These are phyloP conservation scores for Penaeus chinensis DNA, from an alignment of 1,140 invertebrate genomes.

Conservation along the genomic window DNA sequence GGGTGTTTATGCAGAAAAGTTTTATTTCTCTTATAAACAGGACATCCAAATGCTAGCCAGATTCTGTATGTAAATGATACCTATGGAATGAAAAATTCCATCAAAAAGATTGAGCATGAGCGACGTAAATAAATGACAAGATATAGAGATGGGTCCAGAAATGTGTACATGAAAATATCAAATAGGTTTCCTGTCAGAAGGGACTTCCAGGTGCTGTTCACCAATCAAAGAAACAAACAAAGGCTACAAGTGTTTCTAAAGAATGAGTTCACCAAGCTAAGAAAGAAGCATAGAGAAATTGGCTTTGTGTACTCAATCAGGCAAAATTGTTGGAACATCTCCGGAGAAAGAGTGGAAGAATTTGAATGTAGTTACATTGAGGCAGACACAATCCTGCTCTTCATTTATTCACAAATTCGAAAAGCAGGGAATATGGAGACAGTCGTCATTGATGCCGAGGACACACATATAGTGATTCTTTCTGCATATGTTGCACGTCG, in stretches of 20 bases:
- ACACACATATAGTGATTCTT: no score
- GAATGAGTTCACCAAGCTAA: conserved; percentile 18
- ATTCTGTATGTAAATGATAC: conserved; percentile 20
- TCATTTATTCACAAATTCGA: conserved; percentile 25
- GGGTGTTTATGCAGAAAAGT: background rate
- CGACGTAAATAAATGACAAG: background rate
- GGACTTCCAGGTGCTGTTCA: background rate
- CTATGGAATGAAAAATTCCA: background rate
- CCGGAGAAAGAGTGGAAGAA: background rate
- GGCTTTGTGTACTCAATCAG: conserved; percentile 5
- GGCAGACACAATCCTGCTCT: background rate
- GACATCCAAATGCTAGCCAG: conserved; percentile 20
- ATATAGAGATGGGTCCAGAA: conserved; percentile 6
- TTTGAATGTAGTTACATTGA: conserved; percentile 4
- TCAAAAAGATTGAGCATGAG: conserved; percentile 24
- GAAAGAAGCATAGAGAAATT: conserved; percentile 14
- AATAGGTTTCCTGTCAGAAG: background rate
- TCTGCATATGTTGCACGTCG: no score
- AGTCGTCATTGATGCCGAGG: conserved; percentile 24
- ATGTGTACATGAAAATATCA: conserved; percentile 29
- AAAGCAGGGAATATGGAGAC: conserved; percentile 1
- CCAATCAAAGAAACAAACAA: conserved; percentile 28
- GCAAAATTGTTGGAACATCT: conserved; percentile 33
- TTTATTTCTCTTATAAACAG: conserved; percentile 5
- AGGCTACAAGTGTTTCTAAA: conserved; percentile 10